A percentile compares a stretch with the other conserved stretches of the same genome.
These are phyloP conservation scores for Pseudoips prasinana DNA, from an alignment of 2,888 invertebrate genomes.

Conservation along the genomic window DNA sequence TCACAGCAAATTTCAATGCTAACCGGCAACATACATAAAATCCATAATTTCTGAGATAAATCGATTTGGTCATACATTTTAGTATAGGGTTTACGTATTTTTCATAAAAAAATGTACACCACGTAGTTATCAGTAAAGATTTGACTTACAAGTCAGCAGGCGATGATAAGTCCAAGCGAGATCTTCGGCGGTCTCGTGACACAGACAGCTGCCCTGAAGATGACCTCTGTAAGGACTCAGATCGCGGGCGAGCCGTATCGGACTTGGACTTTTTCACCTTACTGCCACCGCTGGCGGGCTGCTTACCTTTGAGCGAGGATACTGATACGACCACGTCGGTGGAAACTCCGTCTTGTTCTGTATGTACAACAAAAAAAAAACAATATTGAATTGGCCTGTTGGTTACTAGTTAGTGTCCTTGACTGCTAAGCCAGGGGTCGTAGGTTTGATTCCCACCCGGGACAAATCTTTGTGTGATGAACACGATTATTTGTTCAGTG, in stretches of 20 bases:
- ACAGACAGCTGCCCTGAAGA: slow-evolving; percentile 67
- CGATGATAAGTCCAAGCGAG: slow-evolving; percentile 66
- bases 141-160: slow-evolving; percentile 65
- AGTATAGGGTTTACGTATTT: too few species aligned
- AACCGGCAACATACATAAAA: too few species aligned
- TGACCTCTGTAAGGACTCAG: slow-evolving; percentile 70
- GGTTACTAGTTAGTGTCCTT: too few species aligned
- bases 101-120: too few species aligned
- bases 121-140: too few species aligned
- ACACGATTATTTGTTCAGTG: too few species aligned
- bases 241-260: slow-evolving; percentile 64
- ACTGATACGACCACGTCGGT: slow-evolving; percentile 70
- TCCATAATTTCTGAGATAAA: too few species aligned
- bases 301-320: slow-evolving; percentile 73
- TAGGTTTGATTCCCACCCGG: too few species aligned
- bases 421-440: too few species aligned
- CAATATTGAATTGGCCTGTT: neutral
- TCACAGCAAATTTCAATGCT: too few species aligned
- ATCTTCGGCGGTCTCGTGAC: slow-evolving; percentile 63
- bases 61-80: too few species aligned
- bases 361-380: slow-evolving; percentile 10
- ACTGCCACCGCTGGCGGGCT: slow-evolving; percentile 72
- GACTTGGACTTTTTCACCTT: slow-evolving; percentile 75
- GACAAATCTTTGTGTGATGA: too few species aligned
- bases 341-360: slow-evolving; percentile 68